Percentiles rank a stretch among this genome's conserved stretches.
Conservation (phyloP, 35 echinoderm and acorn worm species). For the Apostichopus californicus region DNA sequence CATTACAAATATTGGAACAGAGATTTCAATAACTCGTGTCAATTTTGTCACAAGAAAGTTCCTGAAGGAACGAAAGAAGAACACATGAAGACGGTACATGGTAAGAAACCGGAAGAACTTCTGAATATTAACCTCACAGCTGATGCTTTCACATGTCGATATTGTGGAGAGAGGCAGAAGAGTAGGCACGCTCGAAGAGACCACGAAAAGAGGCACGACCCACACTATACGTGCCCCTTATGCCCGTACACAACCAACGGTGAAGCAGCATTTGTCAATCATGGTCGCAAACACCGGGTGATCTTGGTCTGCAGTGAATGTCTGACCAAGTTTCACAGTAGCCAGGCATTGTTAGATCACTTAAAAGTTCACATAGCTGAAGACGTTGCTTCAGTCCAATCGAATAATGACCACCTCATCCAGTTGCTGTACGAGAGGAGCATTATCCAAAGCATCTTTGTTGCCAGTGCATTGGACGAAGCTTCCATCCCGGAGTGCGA, state of each 20-base stretch:
- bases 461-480: constrained; percentile 40
- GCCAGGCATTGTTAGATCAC: constrained; percentile 26
- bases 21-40: constrained; percentile 46
- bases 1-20: constrained; percentile 48
- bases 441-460: constrained; percentile 30
- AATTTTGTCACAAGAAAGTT: constrained; percentile 53
- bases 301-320: constrained; percentile 35
- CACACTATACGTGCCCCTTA: constrained; percentile 27
- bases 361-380: constrained; percentile 11
- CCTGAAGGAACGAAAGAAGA: constrained; percentile 38
- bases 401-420: neutral
- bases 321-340: constrained; percentile 44
- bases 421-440: constrained; percentile 41
- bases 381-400: too few relatives aligned
- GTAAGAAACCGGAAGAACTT: constrained; percentile 41
- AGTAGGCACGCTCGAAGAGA: constrained; percentile 40
- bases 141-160: constrained; percentile 48
- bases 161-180: constrained; percentile 35
- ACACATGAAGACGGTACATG: constrained; percentile 42
- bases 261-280: constrained; percentile 40
- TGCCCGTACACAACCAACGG: neutral
- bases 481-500: constrained; percentile 49
- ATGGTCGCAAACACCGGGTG: constrained; percentile 15
- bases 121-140: constrained; percentile 25
- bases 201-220: constrained; percentile 44